Evolutionary conservation across 2,888 invertebrate species (phyloP).

Genomic region (Alsophila aescularia): DNA sequence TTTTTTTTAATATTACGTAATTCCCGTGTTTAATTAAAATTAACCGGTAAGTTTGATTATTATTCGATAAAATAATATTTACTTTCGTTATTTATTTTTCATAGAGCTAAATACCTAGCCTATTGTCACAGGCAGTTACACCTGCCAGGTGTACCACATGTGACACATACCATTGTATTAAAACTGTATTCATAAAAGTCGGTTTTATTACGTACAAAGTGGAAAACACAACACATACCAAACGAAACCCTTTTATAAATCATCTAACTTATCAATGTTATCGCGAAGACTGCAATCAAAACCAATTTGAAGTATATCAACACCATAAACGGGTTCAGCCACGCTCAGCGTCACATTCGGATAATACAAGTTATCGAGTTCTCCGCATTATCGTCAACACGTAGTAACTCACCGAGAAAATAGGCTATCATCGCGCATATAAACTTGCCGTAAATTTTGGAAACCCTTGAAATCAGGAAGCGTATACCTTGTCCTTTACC

Average conservation of each 20-base stretch:
- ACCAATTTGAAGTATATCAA: constrained; percentile 25
- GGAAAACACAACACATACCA: neutral
- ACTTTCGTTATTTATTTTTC: no score
- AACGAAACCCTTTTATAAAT: neutral
- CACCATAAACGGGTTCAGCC: constrained; percentile 6
- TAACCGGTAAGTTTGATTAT: no score
- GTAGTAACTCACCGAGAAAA: constrained; percentile 31
- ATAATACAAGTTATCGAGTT: constrained; percentile 21
- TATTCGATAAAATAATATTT: no score
- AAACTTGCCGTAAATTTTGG: constrained; percentile 40
- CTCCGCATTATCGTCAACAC: constrained; percentile 14
- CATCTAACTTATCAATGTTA: constrained; percentile 1
- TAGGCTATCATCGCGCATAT: constrained; percentile 38
- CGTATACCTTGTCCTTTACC: constrained; percentile 24
- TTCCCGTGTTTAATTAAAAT: no score
- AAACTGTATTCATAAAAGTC: no score
- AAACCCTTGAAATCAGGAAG: constrained; percentile 34
- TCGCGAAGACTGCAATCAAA: constrained; percentile 6
- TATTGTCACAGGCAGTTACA: no score
- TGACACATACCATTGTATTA: no score
- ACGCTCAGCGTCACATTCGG: constrained; percentile 1
- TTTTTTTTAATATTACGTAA: no score
- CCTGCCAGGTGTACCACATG: no score
- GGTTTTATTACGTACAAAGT: no score
- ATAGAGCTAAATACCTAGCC: no score